These are phyloP conservation scores for Triops longicaudatus DNA, from an alignment of 1,140 invertebrate species.

Conservation along the genomic window DNA sequence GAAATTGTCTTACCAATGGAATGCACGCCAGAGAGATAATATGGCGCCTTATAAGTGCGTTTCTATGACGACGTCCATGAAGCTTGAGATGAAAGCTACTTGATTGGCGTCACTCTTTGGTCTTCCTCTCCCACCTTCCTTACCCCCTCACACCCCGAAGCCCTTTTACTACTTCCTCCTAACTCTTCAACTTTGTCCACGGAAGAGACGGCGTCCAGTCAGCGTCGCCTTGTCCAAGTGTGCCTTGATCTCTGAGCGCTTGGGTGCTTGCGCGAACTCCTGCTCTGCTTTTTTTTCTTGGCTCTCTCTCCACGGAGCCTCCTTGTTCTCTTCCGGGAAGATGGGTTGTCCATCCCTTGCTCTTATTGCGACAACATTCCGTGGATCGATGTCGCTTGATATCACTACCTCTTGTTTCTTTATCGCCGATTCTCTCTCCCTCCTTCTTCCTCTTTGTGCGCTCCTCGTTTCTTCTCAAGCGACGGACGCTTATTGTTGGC, in stretches of 20 bases:
- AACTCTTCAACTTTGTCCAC: not conserved
- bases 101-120: not conserved
- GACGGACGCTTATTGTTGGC: not conserved
- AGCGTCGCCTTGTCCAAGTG: not conserved
- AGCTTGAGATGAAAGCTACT: conserved; percentile 6
- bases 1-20: not conserved
- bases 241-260: not conserved
- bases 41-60: conserved; percentile 14
- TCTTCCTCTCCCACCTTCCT: not conserved
- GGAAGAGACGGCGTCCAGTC: not conserved
- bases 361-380: not conserved
- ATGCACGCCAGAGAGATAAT: not conserved
- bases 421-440: not conserved
- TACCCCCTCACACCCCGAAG: no score
- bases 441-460: not conserved
- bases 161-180: no score
- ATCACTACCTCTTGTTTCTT: not conserved
- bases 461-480: not conserved
- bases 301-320: no score
- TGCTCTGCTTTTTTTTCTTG: no score
- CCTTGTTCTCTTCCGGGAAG: not conserved
- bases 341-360: not conserved
- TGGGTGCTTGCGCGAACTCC: not conserved
- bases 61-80: conserved; percentile 7
- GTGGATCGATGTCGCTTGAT: conserved; percentile 11